These are phyloP conservation scores for Tretioscincus oriximinensis DNA, from an alignment of 2,113 vertebrate genomes.

Conservation along the genomic window DNA sequence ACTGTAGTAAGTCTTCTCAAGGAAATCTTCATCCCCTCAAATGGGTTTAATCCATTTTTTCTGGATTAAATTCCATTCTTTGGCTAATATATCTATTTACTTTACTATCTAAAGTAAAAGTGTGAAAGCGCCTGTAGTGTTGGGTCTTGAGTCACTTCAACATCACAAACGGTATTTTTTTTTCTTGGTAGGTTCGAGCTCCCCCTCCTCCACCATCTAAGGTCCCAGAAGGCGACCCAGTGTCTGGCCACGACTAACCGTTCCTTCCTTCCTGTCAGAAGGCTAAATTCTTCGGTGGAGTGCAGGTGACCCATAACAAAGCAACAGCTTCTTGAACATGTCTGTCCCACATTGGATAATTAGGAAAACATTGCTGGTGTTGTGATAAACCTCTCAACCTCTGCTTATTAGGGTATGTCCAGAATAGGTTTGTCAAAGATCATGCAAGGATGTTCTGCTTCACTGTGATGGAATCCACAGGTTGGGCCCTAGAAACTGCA, in stretches of 20 bases:
- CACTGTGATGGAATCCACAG: neutral
- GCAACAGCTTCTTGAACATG: constrained; percentile 18
- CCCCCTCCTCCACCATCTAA: constrained; percentile 70
- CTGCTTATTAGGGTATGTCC: neutral
- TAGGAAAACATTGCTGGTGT: neutral
- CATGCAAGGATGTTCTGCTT: neutral
- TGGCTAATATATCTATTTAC: too few relatives aligned
- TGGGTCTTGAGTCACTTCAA: accelerated
- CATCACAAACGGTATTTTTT: accelerated
- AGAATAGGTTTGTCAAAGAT: neutral
- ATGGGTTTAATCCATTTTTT: too few relatives aligned
- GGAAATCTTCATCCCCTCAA: too few relatives aligned
- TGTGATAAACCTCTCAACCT: neutral
- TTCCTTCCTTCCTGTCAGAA: neutral
- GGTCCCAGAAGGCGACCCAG: constrained; percentile 45
- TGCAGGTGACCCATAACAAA: neutral
- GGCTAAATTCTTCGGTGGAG: neutral
- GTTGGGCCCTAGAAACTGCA: neutral
- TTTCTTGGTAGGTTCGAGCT: constrained; percentile 67
- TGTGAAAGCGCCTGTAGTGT: neutral
- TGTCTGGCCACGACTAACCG: constrained; percentile 49
- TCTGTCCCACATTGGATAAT: neutral
- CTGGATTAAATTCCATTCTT: too few relatives aligned
- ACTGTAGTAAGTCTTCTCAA: too few relatives aligned
- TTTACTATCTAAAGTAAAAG: too few relatives aligned